Conservation (phyloP, 2,888 invertebrate genomes). For the Falcaria lacertinaria region DNA sequence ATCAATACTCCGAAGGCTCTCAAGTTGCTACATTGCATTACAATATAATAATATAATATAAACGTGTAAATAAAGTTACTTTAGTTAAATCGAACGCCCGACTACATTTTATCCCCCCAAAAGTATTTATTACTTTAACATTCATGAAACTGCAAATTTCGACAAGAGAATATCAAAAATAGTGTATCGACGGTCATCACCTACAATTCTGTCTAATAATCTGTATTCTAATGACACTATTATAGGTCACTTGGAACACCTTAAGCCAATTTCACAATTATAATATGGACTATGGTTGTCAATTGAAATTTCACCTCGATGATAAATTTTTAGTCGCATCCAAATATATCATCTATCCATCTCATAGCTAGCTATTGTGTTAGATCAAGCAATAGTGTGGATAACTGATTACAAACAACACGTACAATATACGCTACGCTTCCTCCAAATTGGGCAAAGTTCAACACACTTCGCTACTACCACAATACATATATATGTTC, state of each 20-base stretch:
- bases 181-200: constrained; percentile 70
- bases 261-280: no score
- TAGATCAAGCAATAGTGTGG: no score
- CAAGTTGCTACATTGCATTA: constrained; percentile 70
- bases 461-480: constrained; percentile 7
- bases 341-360: constrained; percentile 7
- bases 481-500: constrained; percentile 6
- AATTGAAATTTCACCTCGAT: constrained; percentile 38
- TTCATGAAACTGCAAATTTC: constrained; percentile 73
- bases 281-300: constrained; percentile 58
- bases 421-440: no score
- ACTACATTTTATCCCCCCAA: constrained; percentile 53
- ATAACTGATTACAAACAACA: constrained; percentile 10
- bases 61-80: constrained; percentile 78
- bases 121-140: constrained; percentile 51
- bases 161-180: constrained; percentile 80
- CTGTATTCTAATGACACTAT: constrained; percentile 64
- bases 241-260: constrained; percentile 66
- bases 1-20: constrained; percentile 61
- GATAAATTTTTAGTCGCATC: constrained; percentile 16
- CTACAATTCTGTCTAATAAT: constrained; percentile 71
- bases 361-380: no score
- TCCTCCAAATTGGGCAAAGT: no score
- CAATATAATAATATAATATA: constrained; percentile 64
- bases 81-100: constrained; percentile 64